Evolutionary conservation across 1,140 invertebrate genomes (phyloP).

Genomic region (Apocrypta bakeri): DNA sequence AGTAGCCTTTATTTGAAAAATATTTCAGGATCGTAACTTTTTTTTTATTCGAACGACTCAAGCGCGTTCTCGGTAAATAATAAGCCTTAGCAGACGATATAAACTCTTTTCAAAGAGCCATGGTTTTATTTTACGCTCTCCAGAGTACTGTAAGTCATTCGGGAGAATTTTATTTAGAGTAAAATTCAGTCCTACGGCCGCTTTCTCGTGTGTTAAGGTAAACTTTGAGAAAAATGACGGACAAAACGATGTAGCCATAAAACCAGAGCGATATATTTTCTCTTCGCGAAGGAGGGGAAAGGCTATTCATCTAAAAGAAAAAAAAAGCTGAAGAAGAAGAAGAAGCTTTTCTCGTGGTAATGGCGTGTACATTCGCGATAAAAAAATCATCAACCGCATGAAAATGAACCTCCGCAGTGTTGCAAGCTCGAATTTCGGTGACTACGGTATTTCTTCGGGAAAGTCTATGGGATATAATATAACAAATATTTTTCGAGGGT

Average conservation of each 20-base stretch:
- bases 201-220: background rate
- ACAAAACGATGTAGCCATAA: slow-evolving; percentile 31
- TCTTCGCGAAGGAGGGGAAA: slow-evolving; percentile 3
- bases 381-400: slow-evolving; percentile 52
- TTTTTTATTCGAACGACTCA: background rate
- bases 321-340: slow-evolving; percentile 40
- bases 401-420: slow-evolving; percentile 39
- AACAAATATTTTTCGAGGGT: slow-evolving; percentile 15
- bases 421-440: background rate
- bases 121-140: background rate
- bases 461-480: background rate
- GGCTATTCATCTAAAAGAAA: slow-evolving; percentile 46
- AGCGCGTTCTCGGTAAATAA: background rate
- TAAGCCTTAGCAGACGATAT: background rate
- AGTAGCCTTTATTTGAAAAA: background rate
- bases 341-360: slow-evolving; percentile 51
- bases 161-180: slow-evolving; percentile 7
- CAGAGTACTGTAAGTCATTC: background rate
- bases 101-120: background rate
- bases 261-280: slow-evolving; percentile 23
- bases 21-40: background rate
- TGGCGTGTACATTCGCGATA: slow-evolving; percentile 48
- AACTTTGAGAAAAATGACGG: slow-evolving; percentile 32
- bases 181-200: slow-evolving; percentile 6
- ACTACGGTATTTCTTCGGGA: background rate